Evolutionary conservation across 2,113 vertebrate species (phyloP).

Genomic region (Ophthalmolycus amberensis): DNA sequence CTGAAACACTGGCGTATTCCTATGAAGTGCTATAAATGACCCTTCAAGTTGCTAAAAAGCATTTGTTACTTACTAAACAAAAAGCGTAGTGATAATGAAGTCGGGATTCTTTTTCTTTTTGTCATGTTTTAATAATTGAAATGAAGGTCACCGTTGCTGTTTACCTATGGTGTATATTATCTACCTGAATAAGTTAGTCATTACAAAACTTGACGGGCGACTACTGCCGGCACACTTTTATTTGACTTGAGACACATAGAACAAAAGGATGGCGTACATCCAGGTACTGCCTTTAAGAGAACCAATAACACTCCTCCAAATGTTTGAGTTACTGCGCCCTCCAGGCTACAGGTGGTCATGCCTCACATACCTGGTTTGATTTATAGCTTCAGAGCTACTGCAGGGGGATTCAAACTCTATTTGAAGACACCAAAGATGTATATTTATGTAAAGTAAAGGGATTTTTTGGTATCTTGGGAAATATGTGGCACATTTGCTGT

Average conservation of each 20-base stretch:
- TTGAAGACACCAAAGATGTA: neutral
- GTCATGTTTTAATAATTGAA: neutral
- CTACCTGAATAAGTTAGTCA: conserved; percentile 38
- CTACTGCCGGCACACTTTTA: conserved; percentile 21
- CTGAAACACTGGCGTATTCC: neutral
- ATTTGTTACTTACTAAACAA: neutral
- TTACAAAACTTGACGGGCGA: conserved; percentile 26
- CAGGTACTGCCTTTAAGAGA: neutral
- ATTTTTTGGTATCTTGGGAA: neutral
- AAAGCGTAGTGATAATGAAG: neutral
- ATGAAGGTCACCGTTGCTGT: conserved; percentile 21
- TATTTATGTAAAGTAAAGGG: neutral
- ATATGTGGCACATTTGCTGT: neutral
- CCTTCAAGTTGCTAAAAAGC: neutral
- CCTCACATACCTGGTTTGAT: neutral
- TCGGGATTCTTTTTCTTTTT: neutral
- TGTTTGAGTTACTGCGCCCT: neutral
- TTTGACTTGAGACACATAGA: conserved; percentile 39
- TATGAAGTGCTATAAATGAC: neutral
- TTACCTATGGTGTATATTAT: conserved; percentile 36
- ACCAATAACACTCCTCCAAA: neutral
- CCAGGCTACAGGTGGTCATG: neutral
- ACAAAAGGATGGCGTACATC: neutral
- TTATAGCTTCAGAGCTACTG: conserved; percentile 1
- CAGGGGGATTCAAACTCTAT: neutral